These are phyloP conservation scores for Cryptus armator DNA, from an alignment of 2,888 invertebrate species.

Conservation along the genomic window DNA sequence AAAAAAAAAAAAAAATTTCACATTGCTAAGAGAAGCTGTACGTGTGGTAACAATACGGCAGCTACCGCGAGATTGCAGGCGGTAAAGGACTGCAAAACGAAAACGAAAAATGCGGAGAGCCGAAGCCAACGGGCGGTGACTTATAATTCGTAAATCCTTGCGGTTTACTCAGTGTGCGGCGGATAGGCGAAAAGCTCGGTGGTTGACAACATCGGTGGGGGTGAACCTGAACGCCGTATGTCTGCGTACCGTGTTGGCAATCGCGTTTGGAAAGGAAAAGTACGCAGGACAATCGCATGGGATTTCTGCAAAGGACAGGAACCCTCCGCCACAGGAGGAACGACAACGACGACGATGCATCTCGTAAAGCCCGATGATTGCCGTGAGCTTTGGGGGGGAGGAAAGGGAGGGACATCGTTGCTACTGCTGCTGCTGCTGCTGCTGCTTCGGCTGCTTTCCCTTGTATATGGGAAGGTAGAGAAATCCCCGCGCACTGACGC, in stretches of 20 bases:
- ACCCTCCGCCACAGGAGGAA: slow-evolving; percentile 33
- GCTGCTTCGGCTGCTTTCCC: background rate
- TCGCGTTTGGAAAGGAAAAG: slow-evolving; percentile 40
- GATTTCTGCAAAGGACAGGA: slow-evolving; percentile 55
- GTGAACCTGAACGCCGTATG: slow-evolving; percentile 13
- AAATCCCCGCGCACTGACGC: slow-evolving; percentile 22
- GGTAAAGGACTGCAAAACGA: slow-evolving; percentile 29
- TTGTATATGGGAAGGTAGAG: background rate
- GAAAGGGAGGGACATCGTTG: too few species aligned
- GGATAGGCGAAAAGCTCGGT: slow-evolving; percentile 5
- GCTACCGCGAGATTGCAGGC: background rate
- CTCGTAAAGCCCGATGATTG: slow-evolving; percentile 73
- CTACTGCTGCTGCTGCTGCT: background rate
- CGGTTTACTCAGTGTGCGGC: background rate
- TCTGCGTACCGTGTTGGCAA: slow-evolving; percentile 36
- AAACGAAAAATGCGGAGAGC: slow-evolving; percentile 53
- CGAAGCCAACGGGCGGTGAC: slow-evolving; percentile 50
- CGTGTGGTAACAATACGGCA: background rate
- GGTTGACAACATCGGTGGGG: slow-evolving; percentile 35
- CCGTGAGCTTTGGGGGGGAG: slow-evolving; percentile 55
- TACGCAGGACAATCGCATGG: slow-evolving; percentile 22
- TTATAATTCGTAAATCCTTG: slow-evolving; percentile 55
- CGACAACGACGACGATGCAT: slow-evolving; percentile 66
- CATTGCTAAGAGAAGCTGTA: too few species aligned
- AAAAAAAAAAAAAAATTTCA: too few species aligned